A percentile compares a stretch with the other conserved stretches of the same genome.
Conservation (phyloP, 2,113 vertebrate species). For the Mobula birostris region DNA sequence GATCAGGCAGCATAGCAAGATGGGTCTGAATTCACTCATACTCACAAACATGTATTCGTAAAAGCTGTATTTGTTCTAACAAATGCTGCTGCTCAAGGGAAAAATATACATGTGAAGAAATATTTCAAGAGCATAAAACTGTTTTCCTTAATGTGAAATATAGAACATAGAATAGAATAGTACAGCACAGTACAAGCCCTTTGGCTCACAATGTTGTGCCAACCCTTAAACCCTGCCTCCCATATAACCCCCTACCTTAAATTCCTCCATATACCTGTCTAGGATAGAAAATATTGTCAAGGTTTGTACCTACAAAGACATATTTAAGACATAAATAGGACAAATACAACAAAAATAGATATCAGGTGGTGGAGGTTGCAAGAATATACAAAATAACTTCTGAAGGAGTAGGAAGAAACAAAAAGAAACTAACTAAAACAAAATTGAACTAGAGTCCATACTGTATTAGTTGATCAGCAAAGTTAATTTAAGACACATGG, state of each 20-base stretch:
- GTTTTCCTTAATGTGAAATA: background rate
- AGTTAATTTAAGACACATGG: background rate
- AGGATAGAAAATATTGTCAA: background rate
- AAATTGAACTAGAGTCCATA: background rate
- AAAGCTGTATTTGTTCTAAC: background rate
- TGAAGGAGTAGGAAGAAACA: background rate
- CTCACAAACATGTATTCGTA: constrained; percentile 22
- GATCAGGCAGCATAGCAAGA: background rate
- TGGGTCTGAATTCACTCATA: background rate
- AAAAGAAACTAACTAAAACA: background rate
- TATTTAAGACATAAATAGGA: background rate
- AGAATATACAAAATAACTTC: too few relatives aligned
- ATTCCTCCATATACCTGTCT: too few relatives aligned
- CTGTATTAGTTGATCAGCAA: background rate
- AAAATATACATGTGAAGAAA: background rate
- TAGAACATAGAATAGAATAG: too few relatives aligned
- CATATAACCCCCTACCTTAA: too few relatives aligned
- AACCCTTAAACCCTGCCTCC: too few relatives aligned
- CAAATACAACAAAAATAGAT: background rate
- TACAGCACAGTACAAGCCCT: too few relatives aligned
- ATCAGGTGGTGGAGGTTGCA: background rate
- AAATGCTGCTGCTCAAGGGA: background rate
- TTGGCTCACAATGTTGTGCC: too few relatives aligned
- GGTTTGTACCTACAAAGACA: background rate
- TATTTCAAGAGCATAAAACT: background rate